Evolutionary conservation across 2,888 invertebrate species (phyloP).

Genomic region (Chrysina gloriosa): DNA sequence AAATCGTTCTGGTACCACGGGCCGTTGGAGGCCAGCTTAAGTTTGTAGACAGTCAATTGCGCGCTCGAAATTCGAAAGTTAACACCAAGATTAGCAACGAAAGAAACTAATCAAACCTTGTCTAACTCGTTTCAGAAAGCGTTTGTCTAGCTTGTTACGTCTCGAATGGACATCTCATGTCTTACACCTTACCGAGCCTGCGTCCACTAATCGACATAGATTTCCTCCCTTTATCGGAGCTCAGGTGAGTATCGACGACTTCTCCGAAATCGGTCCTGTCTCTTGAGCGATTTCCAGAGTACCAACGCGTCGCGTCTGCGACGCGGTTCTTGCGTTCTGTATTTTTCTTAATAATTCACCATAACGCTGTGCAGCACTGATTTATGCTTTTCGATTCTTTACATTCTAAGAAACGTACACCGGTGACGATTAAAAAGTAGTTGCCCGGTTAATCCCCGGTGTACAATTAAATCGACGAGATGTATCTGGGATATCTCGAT

Average conservation of each 20-base stretch:
- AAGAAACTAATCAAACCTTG: background rate
- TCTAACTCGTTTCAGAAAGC: constrained; percentile 78
- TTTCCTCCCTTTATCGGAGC: constrained; percentile 92
- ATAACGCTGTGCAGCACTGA: constrained; percentile 38
- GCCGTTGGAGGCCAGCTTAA: too few species aligned
- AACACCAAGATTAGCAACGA: too few species aligned
- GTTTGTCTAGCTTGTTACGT: constrained; percentile 94
- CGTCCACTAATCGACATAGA: constrained; percentile 92
- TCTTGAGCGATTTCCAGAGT: background rate
- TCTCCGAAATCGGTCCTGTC: constrained; percentile 16
- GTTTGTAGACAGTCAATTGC: too few species aligned
- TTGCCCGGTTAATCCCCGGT: background rate
- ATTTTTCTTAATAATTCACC: constrained; percentile 30
- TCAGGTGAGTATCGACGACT: constrained; percentile 77
- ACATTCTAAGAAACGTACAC: background rate
- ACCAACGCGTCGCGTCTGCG: constrained; percentile 7
- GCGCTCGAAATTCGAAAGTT: too few species aligned
- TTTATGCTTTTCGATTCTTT: constrained; percentile 27
- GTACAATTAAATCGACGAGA: background rate
- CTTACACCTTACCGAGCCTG: constrained; percentile 96
- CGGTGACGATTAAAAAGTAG: background rate
- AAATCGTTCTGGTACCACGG: too few species aligned
- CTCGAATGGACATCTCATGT: constrained; percentile 92
- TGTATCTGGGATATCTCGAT: background rate
- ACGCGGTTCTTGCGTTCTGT: constrained; percentile 1